phyloP scores from a whole-genome alignment of 2,113 vertebrate genomes.

The Orcinus orca region DNA sequence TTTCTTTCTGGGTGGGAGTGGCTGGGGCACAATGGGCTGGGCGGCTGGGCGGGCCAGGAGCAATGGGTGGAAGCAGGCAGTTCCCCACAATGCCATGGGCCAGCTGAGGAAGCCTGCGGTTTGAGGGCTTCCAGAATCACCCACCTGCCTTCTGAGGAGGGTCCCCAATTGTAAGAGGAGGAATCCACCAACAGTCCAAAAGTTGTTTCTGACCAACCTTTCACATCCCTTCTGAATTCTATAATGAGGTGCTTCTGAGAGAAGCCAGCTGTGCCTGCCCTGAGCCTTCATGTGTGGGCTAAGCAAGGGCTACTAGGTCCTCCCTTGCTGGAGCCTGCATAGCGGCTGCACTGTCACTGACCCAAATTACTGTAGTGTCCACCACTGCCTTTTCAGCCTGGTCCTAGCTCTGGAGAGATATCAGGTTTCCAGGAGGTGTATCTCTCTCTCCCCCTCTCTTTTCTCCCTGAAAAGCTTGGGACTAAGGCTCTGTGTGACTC shows the following conservation, averaged over 20 bases:
- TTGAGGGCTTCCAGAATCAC: background rate
- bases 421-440: background rate
- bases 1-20: background rate
- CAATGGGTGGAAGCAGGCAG: background rate
- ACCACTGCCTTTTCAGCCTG: background rate
- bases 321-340: background rate
- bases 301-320: background rate
- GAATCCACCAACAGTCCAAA: background rate
- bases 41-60: too few species aligned
- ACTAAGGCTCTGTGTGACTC: background rate
- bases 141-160: background rate
- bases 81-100: background rate
- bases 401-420: background rate
- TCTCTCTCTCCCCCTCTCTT: background rate
- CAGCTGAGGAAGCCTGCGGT: background rate
- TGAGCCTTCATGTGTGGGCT: background rate
- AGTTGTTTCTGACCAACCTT: background rate
- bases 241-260: background rate
- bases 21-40: background rate
- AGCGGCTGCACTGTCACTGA: background rate
- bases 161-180: background rate
- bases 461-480: background rate
- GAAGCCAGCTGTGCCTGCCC: background rate
- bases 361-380: background rate
- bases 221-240: background rate